Evolutionary conservation across 2,888 invertebrate species (phyloP).

Genomic region (Epirrhoe alternata): DNA sequence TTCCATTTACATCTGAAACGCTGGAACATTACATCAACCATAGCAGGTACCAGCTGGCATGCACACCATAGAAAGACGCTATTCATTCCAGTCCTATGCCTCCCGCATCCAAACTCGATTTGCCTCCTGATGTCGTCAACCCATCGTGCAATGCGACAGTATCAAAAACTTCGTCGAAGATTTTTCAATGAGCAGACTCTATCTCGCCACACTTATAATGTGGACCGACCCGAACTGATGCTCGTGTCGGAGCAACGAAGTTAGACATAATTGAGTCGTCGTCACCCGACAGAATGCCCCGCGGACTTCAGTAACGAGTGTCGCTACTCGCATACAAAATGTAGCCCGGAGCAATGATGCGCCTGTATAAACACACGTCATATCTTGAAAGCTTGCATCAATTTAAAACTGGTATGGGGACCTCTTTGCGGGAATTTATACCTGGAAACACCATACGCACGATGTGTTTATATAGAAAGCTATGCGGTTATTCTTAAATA

Average conservation of each 20-base stretch:
- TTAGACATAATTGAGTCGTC: conserved; percentile 77
- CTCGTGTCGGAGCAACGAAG: conserved; percentile 71
- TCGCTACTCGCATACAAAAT: conserved; percentile 71
- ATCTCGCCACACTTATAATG: background rate
- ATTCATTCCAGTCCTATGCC: no score
- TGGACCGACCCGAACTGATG: conserved; percentile 51
- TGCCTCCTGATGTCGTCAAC: no score
- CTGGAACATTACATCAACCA: no score
- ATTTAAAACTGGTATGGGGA: conserved; percentile 22
- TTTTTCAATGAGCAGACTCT: background rate
- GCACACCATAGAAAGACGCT: no score
- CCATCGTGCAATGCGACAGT: no score
- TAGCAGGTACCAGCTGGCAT: no score
- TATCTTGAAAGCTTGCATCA: conserved; percentile 25
- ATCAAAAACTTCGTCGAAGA: no score
- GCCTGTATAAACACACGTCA: conserved; percentile 51
- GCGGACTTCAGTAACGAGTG: conserved; percentile 69
- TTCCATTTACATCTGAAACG: no score
- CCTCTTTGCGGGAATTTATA: conserved; percentile 7
- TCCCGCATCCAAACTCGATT: no score
- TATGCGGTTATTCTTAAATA: no score
- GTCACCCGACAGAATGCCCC: conserved; percentile 57
- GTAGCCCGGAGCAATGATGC: conserved; percentile 34
- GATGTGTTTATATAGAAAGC: no score
- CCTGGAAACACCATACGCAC: background rate